Base-by-base conservation (phyloP, 2,888 invertebrate species). In the Camponotus fellah region DNA sequence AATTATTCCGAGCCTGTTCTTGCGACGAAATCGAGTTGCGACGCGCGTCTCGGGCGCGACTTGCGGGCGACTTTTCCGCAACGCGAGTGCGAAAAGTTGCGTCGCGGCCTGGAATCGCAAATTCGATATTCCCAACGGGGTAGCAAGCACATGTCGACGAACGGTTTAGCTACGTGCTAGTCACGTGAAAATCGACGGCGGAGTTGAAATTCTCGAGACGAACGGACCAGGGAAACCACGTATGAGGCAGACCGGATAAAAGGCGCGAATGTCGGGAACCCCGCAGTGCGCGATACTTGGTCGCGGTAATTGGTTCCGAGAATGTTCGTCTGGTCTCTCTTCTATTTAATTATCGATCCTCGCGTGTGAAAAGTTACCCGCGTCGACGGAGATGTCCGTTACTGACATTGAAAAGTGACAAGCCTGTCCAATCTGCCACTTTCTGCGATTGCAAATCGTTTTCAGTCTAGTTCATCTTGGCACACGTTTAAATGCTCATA, bases 271-370 rank as follows among this genome's bases (percentile, higher is more conserved):
- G 82, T 49, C 56, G 71, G 64, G 80, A 83, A 84, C 76, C 83
- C 87, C 85, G 81, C 64, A 43, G 68, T 65, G 88, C 84, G 81
- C 86, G 80, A 85, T 88, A 88, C 87, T 26, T 26, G 26, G 87
- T 86, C 65, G 84, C 72, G 83, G 89, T 91, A 91, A 92, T 89
- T 90, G 91, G 86, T 85, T 84, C 83, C 65, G 76, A 65, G 74
- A 82, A 71, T 83, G 69, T 76, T 81, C 81, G 74, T 83, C 65
- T 68, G 34, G 21, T 40, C 32, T 77, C 82, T 87, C 84, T 32
- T 46, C 58, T 68, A 53, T 64, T 49, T 82, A 26, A 26, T 26
- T 26, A 74, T 53, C 34, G n/a, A 37, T 12, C 46, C 21, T n/a
- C 53, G 12, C 49, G 60, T 68, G 43, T 62, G 32, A 71, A 66